Conservation (phyloP, 1,140 invertebrate species). For the Aricia agestis region DNA sequence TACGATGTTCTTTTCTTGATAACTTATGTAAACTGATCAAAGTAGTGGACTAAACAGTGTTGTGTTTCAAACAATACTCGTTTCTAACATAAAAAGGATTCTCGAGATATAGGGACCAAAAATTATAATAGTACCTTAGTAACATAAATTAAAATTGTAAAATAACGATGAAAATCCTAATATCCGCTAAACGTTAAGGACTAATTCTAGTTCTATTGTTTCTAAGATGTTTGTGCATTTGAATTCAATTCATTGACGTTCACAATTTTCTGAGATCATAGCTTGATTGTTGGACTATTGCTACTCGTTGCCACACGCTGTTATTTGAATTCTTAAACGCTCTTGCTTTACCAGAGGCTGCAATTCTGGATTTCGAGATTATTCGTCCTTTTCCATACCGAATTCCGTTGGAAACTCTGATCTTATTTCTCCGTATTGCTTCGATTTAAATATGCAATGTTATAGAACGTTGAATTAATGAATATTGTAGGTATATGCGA, state of each 20-base stretch:
- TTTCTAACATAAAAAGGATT: no score
- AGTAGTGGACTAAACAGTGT: neutral
- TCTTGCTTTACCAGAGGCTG: neutral
- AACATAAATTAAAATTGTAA: no score
- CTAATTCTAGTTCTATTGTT: no score
- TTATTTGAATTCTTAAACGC: conserved; percentile 3
- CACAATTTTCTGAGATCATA: neutral
- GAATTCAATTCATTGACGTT: neutral
- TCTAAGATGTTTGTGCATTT: no score
- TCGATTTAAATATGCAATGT: neutral
- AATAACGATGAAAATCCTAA: no score
- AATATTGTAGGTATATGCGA: no score
- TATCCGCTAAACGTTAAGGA: no score
- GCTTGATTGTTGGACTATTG: neutral
- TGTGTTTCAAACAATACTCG: no score
- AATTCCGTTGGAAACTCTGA: neutral
- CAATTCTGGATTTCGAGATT: neutral
- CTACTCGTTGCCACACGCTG: neutral
- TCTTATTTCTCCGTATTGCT: neutral
- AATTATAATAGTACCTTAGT: no score
- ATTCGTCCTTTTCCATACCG: neutral
- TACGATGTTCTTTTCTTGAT: neutral
- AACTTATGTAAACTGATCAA: neutral
- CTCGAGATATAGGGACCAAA: no score
- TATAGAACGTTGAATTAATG: neutral